Base-by-base conservation (phyloP, 2,113 vertebrate genomes). In the Chelonoidis abingdonii region DNA sequence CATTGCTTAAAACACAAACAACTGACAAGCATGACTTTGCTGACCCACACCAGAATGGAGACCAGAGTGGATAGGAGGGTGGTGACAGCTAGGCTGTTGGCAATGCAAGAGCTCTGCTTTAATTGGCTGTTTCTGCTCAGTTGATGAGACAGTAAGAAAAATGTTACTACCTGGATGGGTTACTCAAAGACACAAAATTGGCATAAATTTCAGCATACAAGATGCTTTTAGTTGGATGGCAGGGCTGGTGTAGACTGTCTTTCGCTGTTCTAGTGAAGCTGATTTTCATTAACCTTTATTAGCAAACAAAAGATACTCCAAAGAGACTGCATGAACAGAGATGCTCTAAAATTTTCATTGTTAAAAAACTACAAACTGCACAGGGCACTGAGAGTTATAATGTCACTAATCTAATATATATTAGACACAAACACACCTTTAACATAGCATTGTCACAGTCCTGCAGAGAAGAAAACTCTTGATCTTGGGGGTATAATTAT, bases 11-110 rank as follows among this genome's bases (percentile, higher is more conserved):
- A 90, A 65, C 87, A 94, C 95, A 96, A 95, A 95, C 96, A 94
- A 87, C 93, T 88, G 94, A 96, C 90, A 92, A 96, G 94, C n/a
- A 0, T 90, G 87, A 94, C 95, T 88, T 52, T 91, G 89, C 91
- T 96, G 96, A 95, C 10, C n/a, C 65, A 72, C 19, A 72, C n/a
- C 19, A 72, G 65, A 72, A 21, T 81, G 96, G 94, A 95, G 94
- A 97, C 87, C 94, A 93, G 93, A 91, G 90, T 69, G 97, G 96
- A 96, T 95, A 89, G 92, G 90, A 95, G 95, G 88, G 94, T 95
- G 96, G 88, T 95, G 96, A 96, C 94, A 97, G 95, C 94, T 90
- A 84, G 0, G 78, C 5, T 3, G 5, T 21, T 2, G 90, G 44
- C 5, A 87, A 13, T 22, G 24, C 3, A 86, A 93, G 92, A 91